Percentiles rank a stretch among this genome's conserved stretches.
These are phyloP conservation scores for Gavia stellata DNA, from an alignment of 2,113 vertebrate species.

Conservation along the genomic window DNA sequence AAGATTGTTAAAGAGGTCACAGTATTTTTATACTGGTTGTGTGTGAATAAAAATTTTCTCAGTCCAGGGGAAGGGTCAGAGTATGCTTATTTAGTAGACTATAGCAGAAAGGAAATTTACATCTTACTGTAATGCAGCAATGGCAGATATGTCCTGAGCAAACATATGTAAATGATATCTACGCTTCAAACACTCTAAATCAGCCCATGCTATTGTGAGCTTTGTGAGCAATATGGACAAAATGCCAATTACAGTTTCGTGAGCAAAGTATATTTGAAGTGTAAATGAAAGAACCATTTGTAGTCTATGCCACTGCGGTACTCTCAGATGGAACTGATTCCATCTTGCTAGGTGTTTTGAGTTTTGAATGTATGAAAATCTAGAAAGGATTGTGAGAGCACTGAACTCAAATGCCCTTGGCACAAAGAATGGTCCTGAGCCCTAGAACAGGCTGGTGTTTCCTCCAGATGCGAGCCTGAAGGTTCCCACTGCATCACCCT, in stretches of 20 bases:
- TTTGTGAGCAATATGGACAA: not conserved
- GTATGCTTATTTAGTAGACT: not conserved
- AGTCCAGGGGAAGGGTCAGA: not conserved
- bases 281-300: not conserved
- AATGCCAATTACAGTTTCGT: not conserved
- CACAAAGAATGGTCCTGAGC: not conserved
- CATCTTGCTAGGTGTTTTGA: not conserved
- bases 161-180: not conserved
- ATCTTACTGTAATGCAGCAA: not conserved
- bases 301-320: not conserved
- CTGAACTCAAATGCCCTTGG: not conserved
- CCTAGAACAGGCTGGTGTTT: not conserved
- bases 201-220: not conserved
- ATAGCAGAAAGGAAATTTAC: not conserved
- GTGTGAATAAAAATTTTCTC: conserved; percentile 50
- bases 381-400: not conserved
- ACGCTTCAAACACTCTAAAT: not conserved
- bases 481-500: not conserved
- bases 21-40: conserved; percentile 16
- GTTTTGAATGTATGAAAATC: not conserved
- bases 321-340: not conserved
- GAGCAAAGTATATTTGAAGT: not conserved
- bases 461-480: not conserved
- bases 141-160: not conserved
- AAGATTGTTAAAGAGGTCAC: conserved; percentile 30